Evolutionary conservation across 2,113 vertebrate genomes (phyloP).

Genomic region (Ictidomys tridecemlineatus): DNA sequence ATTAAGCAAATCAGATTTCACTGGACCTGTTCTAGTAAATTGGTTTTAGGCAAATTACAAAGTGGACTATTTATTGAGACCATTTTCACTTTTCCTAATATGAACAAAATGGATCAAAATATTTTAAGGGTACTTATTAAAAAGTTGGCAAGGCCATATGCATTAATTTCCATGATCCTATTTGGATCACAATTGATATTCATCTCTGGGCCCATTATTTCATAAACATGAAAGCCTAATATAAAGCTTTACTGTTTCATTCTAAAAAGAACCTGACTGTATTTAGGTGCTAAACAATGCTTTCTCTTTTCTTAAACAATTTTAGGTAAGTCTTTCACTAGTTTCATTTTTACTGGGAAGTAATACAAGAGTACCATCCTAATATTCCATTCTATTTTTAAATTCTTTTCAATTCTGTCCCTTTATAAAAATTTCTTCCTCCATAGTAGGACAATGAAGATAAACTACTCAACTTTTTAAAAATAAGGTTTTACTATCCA

Average conservation of each 20-base stretch:
- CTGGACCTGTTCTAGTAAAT: background rate
- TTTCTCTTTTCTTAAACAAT: background rate
- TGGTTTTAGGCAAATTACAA: background rate
- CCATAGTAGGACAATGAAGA: background rate
- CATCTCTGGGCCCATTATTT: background rate
- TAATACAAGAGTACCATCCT: background rate
- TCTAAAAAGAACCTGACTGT: background rate
- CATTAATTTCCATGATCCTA: background rate
- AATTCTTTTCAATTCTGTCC: conserved; percentile 36
- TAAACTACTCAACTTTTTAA: background rate
- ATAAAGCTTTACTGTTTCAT: background rate
- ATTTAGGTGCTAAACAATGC: background rate
- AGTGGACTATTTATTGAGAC: background rate
- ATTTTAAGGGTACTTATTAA: background rate
- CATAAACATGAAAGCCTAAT: background rate
- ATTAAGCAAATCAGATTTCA: background rate
- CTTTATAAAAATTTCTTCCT: background rate
- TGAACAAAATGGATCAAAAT: background rate
- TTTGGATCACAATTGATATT: background rate
- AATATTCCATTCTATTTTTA: background rate
- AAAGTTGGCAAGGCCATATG: background rate
- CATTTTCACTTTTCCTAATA: background rate
- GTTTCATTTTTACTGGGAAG: background rate
- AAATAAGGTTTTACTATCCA: background rate
- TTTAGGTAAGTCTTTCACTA: background rate